These are phyloP conservation scores for Dicyrtoma fusca DNA, from an alignment of 2,888 invertebrate species.

Conservation along the genomic window DNA sequence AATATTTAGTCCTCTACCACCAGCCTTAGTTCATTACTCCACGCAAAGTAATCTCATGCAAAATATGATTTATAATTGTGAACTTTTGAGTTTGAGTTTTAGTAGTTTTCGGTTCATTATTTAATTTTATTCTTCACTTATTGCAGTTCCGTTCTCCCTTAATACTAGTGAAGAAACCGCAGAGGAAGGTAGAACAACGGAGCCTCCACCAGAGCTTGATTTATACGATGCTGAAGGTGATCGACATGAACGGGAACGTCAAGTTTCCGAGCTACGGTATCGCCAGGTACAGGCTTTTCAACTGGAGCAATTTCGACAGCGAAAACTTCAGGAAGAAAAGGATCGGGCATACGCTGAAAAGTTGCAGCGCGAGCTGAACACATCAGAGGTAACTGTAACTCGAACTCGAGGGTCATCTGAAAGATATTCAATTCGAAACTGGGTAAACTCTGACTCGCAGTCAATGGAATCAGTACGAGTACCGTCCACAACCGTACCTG, in stretches of 20 bases:
- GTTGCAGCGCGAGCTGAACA: slow-evolving; percentile 40
- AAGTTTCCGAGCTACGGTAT: slow-evolving; percentile 33
- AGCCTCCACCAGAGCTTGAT: slow-evolving; percentile 4
- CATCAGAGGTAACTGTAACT: slow-evolving; percentile 1
- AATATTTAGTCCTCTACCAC: slow-evolving; percentile 13
- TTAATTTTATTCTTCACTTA: neutral
- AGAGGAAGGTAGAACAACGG: slow-evolving; percentile 9
- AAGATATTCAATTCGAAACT: slow-evolving; percentile 44
- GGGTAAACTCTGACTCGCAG: slow-evolving; percentile 29
- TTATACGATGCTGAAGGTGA: slow-evolving; percentile 1
- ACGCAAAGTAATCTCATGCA: slow-evolving; percentile 17
- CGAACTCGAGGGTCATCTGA: slow-evolving; percentile 33
- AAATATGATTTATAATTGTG: neutral
- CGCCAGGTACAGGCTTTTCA: slow-evolving; percentile 38
- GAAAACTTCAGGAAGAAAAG: slow-evolving; percentile 43
- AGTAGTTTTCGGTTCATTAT: neutral
- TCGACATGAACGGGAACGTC: neutral
- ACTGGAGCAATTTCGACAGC: slow-evolving; percentile 34
- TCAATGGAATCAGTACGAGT: neutral
- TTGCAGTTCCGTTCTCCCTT: neutral
- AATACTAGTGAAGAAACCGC: neutral
- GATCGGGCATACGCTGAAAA: slow-evolving; percentile 43
- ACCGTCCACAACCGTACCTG: slow-evolving; percentile 13
- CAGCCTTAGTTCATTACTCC: slow-evolving; percentile 16
- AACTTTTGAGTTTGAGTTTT: neutral